Evolutionary conservation across 2,888 invertebrate species (phyloP).

Genomic region (Acleris emargana): DNA sequence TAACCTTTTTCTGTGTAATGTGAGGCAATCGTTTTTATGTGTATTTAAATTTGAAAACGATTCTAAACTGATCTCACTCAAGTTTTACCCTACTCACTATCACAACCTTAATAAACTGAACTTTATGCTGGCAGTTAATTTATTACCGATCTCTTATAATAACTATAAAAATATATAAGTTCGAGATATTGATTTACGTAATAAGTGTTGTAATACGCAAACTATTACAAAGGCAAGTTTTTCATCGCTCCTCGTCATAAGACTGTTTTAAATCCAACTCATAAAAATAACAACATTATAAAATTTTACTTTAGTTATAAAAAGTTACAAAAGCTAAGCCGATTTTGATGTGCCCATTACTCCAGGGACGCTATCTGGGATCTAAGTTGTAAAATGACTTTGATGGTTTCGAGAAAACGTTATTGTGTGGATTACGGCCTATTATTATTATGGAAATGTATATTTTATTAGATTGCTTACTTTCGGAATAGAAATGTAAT

Average conservation of each 20-base stretch:
- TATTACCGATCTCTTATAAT: no score
- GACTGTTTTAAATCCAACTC: neutral
- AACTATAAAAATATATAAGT: no score
- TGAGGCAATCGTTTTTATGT: no score
- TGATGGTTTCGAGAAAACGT: conserved; percentile 10
- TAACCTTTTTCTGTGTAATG: no score
- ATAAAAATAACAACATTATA: conserved; percentile 12
- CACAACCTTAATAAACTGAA: no score
- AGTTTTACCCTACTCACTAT: no score
- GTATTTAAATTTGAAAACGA: no score
- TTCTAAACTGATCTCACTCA: no score
- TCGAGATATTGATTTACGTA: no score
- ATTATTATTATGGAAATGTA: neutral
- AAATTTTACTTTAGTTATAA: conserved; percentile 14
- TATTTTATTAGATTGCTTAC: neutral
- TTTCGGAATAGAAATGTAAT: no score
- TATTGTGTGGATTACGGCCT: conserved; percentile 10
- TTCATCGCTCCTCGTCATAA: neutral
- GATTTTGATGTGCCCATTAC: conserved; percentile 25
- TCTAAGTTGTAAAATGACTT: conserved; percentile 19
- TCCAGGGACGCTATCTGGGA: conserved; percentile 11
- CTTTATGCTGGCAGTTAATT: no score
- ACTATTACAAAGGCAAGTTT: neutral
- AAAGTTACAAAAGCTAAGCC: conserved; percentile 15
- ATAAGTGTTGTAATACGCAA: no score